These are phyloP conservation scores for Podarcis lilfordi DNA, from an alignment of 2,797 vertebrate species.

Conservation along the genomic window DNA sequence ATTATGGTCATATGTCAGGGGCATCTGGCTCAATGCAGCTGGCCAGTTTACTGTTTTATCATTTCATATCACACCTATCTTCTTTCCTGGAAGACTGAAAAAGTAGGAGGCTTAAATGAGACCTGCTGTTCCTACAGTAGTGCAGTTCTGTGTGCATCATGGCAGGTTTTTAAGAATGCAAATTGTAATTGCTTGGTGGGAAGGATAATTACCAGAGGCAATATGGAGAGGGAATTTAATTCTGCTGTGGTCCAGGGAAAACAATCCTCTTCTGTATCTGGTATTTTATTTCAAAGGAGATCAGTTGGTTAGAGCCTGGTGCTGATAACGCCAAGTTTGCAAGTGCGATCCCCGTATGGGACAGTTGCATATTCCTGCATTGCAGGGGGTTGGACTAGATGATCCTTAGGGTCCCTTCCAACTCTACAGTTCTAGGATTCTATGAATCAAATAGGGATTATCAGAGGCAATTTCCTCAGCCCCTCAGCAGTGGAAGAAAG, in stretches of 20 bases:
- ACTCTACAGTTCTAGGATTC: too few species aligned
- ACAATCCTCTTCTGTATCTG: neutral
- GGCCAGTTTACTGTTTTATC: neutral
- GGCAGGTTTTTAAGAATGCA: neutral
- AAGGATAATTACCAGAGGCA: neutral
- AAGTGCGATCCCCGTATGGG: too few species aligned
- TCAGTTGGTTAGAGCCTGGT: too few species aligned
- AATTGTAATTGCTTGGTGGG: neutral
- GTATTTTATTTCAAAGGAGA: neutral
- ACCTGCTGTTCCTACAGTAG: neutral
- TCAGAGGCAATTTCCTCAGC: neutral
- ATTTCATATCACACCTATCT: neutral
- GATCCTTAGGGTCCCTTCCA: too few species aligned
- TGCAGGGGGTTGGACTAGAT: too few species aligned
- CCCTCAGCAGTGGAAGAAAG: neutral
- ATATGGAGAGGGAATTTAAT: neutral
- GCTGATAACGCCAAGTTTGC: too few species aligned
- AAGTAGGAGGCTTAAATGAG: neutral
- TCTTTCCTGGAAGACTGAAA: neutral
- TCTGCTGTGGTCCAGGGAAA: neutral
- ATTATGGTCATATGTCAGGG: neutral
- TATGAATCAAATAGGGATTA: too few species aligned
- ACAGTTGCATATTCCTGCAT: too few species aligned
- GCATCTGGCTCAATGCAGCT: neutral
- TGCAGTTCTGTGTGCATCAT: neutral